Base-by-base conservation (phyloP, 2,797 vertebrate genomes). In the Acanthurus tractus region DNA sequence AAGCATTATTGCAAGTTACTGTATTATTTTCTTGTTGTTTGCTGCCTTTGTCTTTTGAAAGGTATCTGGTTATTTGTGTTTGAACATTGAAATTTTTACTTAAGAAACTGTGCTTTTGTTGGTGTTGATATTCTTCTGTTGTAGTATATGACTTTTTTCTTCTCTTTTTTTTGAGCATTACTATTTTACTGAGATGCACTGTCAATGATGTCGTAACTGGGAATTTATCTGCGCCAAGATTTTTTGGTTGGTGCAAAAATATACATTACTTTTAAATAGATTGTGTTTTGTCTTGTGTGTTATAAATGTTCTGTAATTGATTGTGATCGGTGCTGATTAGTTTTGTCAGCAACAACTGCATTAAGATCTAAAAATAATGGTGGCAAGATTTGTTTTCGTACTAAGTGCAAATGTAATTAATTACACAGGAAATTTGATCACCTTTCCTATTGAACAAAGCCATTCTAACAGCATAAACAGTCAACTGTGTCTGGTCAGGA, bases 211-310 rank as follows among this genome's bases (percentile, higher is more conserved):
- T 90, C 36, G 75, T 89, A 86, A 86, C 77, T 92, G 88, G 87
- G 87, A 91, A 83, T 87, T 88, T 80, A 46, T 79, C 65, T 87
- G 85, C 84, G 83, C 83, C 90, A 63, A 76, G 36, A 65, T 61
- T 45, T 83, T 70, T 83, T 55, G 69, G 55, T 81, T 58, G 89
- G 85, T 92, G 92, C 79, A 34, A 87, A 91, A 94, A 92, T 92
- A 92, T 94, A 94, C 29, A 81, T 82, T 78, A 88, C 83, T 92
- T 92, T 94, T 83, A 86, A 91, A 84, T 80, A 87, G 20, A 70
- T 38, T 3, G 3, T 14, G 54, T 15, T 54, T 20, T 61, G 38
- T 56, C 54, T 63, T 63, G 57, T 69, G 46, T 38, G 3, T 45
- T 50, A 40, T 49, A 14, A 15, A 34, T 58, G 10, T 63, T 48